A percentile compares a stretch with the other conserved stretches of the same genome.
These are phyloP conservation scores for Diadromus collaris DNA, from an alignment of 2,888 invertebrate species.

Conservation along the genomic window DNA sequence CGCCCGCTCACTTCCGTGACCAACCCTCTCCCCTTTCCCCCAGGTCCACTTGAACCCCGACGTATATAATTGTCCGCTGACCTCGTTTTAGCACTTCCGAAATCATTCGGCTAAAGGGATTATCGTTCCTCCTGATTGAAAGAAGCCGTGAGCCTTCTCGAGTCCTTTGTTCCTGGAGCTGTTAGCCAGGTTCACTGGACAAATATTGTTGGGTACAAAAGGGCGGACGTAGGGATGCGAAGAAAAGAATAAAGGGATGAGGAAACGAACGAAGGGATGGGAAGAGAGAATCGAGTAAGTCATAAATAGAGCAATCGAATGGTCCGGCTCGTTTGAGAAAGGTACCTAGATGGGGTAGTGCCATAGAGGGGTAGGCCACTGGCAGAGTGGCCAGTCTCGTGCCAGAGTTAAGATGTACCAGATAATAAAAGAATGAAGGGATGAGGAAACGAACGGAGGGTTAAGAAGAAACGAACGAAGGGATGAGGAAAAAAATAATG, in stretches of 20 bases:
- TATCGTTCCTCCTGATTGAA: not conserved
- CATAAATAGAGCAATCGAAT: no score
- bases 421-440: no score
- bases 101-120: conserved; percentile 1
- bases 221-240: not conserved
- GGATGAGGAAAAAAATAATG: no score
- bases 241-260: no score
- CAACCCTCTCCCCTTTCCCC: not conserved
- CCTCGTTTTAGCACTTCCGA: conserved; percentile 1
- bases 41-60: not conserved
- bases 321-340: no score
- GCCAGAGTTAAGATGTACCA: no score
- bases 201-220: not conserved
- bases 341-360: no score
- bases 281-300: no score
- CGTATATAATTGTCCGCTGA: not conserved
- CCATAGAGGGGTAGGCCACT: no score
- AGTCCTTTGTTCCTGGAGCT: not conserved
- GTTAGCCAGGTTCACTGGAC: not conserved
- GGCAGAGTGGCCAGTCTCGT: no score
- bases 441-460: no score
- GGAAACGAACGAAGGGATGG: no score
- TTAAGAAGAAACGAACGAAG: not conserved
- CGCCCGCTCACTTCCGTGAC: not conserved
- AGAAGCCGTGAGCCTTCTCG: not conserved